phyloP scores from a whole-genome alignment of 2,113 vertebrate genomes.

The Nyctereutes procyonoides region DNA sequence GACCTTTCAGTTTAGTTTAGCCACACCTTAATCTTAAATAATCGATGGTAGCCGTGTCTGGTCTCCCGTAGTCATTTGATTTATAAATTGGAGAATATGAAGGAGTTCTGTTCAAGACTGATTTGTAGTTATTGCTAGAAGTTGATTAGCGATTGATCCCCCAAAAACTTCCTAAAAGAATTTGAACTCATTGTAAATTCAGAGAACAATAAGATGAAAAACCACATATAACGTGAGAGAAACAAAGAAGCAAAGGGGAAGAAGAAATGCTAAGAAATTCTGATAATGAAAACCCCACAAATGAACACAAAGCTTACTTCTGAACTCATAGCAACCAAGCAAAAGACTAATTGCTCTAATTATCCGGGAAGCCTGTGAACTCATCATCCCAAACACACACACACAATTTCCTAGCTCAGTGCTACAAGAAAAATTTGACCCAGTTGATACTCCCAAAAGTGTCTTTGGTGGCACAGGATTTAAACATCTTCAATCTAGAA shows the following conservation, averaged over 20 bases:
- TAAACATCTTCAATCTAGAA: not conserved
- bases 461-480: not conserved
- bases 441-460: not conserved
- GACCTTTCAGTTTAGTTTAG: not conserved
- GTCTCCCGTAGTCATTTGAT: not conserved
- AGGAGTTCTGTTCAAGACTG: not conserved
- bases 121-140: not conserved
- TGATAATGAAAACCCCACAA: not conserved
- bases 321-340: not conserved
- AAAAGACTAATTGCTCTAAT: not conserved
- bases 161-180: not conserved
- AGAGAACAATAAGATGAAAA: conserved; percentile 7
- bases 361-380: not conserved
- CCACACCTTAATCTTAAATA: not conserved
- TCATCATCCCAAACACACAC: conserved; percentile 15
- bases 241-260: not conserved
- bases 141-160: not conserved
- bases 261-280: not conserved
- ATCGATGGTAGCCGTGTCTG: not conserved
- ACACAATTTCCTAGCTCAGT: not conserved
- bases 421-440: not conserved
- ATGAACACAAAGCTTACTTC: conserved; percentile 23
- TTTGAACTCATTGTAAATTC: not conserved
- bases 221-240: not conserved
- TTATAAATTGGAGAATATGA: conserved; percentile 9